phyloP scores from a whole-genome alignment of 2,888 invertebrate genomes.

The Dryocosmus kuriphilus region DNA sequence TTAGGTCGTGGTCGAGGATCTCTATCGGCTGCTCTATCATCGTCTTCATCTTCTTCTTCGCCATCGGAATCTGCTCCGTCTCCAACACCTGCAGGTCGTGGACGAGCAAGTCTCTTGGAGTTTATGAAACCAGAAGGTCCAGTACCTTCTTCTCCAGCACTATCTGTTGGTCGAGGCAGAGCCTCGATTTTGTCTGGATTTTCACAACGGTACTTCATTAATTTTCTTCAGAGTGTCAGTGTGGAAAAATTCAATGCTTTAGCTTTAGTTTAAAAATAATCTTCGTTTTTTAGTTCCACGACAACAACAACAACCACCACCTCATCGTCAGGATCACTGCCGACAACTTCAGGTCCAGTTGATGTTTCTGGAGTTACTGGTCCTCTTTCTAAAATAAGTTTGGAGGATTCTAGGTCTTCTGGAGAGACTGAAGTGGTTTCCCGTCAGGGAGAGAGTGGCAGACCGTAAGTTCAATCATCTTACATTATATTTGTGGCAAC shows the following conservation, averaged over 20 bases:
- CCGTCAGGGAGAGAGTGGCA: slow-evolving; percentile 43
- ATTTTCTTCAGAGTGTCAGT: neutral
- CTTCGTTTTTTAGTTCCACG: neutral
- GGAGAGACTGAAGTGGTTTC: slow-evolving; percentile 45
- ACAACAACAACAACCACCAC: slow-evolving; percentile 21
- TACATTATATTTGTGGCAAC: too few species aligned
- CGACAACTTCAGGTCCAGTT: slow-evolving; percentile 37
- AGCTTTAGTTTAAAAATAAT: neutral
- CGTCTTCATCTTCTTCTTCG: neutral
- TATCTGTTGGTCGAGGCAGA: slow-evolving; percentile 45
- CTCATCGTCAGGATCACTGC: slow-evolving; percentile 16
- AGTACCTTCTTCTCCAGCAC: slow-evolving; percentile 2
- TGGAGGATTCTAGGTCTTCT: slow-evolving; percentile 52
- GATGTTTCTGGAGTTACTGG: slow-evolving; percentile 60
- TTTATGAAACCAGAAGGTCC: slow-evolving; percentile 14
- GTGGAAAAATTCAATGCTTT: neutral
- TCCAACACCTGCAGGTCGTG: slow-evolving; percentile 39
- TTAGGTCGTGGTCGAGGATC: slow-evolving; percentile 51
- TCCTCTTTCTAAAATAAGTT: slow-evolving; percentile 59
- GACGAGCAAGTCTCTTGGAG: slow-evolving; percentile 28
- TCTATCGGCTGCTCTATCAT: slow-evolving; percentile 24
- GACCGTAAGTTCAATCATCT: slow-evolving; percentile 44
- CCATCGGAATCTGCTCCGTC: neutral
- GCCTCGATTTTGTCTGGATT: slow-evolving; percentile 17
- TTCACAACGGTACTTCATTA: neutral